Percentiles rank a stretch among this genome's conserved stretches.
phyloP scores from a whole-genome alignment of 2,113 vertebrate genomes.

The Clarias macrocephalus region DNA sequence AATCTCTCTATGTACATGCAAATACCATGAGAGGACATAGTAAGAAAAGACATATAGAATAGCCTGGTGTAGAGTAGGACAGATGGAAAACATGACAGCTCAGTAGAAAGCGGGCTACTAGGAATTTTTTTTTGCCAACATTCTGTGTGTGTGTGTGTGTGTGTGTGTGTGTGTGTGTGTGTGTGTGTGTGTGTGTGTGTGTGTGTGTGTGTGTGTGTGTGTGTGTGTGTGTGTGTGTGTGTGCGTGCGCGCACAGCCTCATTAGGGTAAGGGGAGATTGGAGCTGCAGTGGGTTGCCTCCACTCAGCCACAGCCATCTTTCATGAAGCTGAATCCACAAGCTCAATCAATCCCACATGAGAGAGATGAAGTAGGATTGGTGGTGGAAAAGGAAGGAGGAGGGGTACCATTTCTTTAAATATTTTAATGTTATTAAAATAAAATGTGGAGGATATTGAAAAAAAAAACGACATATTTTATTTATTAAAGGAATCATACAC shows the following conservation, averaged over 20 bases:
- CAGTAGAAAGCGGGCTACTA: neutral
- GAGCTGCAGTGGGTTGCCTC: constrained; percentile 74
- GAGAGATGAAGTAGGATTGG: constrained; percentile 52
- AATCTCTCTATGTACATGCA: neutral
- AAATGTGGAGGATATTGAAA: constrained; percentile 32
- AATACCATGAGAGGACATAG: neutral
- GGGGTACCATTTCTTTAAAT: constrained; percentile 12
- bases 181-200: constrained; percentile 22
- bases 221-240: constrained; percentile 40
- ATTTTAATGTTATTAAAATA: constrained; percentile 3
- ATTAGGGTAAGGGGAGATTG: constrained; percentile 77
- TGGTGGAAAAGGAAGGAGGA: constrained; percentile 36
- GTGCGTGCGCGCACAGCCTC: constrained; percentile 58
- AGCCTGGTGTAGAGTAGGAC: constrained; percentile 49
- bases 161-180: constrained; percentile 29
- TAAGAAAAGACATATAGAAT: neutral
- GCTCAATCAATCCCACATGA: constrained; percentile 83
- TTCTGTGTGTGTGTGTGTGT: constrained; percentile 11
- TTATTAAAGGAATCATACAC: constrained; percentile 43
- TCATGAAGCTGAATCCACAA: constrained; percentile 78
- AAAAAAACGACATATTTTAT: constrained; percentile 50
- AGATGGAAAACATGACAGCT: constrained; percentile 23
- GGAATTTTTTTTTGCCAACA: neutral
- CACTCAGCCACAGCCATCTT: constrained; percentile 77
- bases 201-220: constrained; percentile 22